These are phyloP conservation scores for Drosophila aldrichi DNA, from an alignment of 2,888 invertebrate genomes.

Conservation along the genomic window DNA sequence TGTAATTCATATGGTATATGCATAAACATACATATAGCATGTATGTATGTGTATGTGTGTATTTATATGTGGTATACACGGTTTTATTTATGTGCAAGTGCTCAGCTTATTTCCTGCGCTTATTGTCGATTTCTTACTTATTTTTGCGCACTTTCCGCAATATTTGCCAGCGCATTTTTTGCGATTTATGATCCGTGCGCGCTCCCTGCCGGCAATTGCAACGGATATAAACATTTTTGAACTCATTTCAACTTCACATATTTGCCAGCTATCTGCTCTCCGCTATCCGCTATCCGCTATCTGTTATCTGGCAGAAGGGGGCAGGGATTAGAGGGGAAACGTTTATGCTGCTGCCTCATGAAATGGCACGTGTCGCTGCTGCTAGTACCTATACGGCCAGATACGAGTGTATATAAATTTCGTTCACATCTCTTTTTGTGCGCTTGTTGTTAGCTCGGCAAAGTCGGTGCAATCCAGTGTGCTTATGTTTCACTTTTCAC, in stretches of 20 bases:
- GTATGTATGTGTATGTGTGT: not conserved
- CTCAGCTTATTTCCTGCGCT: slow-evolving; percentile 72
- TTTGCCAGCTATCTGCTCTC: slow-evolving; percentile 30
- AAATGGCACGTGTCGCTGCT: slow-evolving; percentile 75
- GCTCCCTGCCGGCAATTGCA: slow-evolving; percentile 72
- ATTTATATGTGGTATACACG: slow-evolving; percentile 17
- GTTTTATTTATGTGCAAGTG: slow-evolving; percentile 51
- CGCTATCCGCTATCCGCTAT: slow-evolving; percentile 19
- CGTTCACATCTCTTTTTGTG: slow-evolving; percentile 18
- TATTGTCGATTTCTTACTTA: slow-evolving; percentile 77
- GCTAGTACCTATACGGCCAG: slow-evolving; percentile 28
- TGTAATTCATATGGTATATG: not conserved
- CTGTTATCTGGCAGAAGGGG: slow-evolving; percentile 3
- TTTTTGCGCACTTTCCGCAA: slow-evolving; percentile 75
- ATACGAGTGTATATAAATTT: slow-evolving; percentile 27
- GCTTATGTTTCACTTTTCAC: slow-evolving; percentile 82
- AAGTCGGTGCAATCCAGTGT: slow-evolving; percentile 74
- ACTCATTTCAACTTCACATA: slow-evolving; percentile 76
- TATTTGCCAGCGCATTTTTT: slow-evolving; percentile 69
- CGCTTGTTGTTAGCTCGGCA: slow-evolving; percentile 46
- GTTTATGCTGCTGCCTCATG: slow-evolving; percentile 67
- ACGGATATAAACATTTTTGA: slow-evolving; percentile 80
- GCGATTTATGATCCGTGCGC: slow-evolving; percentile 74
- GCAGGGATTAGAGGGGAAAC: slow-evolving; percentile 13
- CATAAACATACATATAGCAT: not conserved